These are phyloP conservation scores for Anguilla anguilla DNA, from an alignment of 2,797 vertebrate genomes.

Conservation along the genomic window DNA sequence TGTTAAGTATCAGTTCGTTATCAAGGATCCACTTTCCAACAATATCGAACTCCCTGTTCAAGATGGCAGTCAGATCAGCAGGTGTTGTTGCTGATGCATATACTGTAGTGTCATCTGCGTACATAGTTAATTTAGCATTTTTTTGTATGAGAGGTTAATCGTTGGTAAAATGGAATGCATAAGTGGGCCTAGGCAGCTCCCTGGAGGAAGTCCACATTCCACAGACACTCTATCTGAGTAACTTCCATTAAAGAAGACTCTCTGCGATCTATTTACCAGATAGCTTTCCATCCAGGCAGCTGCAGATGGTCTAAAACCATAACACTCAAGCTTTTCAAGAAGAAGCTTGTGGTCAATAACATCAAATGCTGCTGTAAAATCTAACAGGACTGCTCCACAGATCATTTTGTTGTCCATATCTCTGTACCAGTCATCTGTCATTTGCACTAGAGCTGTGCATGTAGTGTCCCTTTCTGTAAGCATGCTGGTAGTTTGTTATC, in stretches of 20 bases:
- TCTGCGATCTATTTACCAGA: conserved; percentile 2
- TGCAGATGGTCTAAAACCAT: not conserved
- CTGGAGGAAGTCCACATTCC: conserved; percentile 15
- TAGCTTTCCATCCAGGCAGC: not conserved
- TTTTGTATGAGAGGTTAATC: too few species aligned
- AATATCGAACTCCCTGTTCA: too few species aligned
- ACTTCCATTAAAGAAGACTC: conserved; percentile 16
- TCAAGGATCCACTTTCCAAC: conserved; percentile 8
- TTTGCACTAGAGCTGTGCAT: not conserved
- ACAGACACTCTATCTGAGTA: not conserved
- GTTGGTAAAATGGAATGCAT: not conserved
- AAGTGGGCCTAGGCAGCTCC: conserved; percentile 8
- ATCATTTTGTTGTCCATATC: too few species aligned
- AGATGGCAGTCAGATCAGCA: too few species aligned
- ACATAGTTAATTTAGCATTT: too few species aligned
- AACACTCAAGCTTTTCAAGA: not conserved
- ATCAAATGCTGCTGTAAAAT: not conserved
- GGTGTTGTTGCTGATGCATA: not conserved
- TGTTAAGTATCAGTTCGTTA: conserved; percentile 16
- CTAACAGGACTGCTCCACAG: not conserved
- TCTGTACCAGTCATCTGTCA: not conserved
- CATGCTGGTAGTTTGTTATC: conserved; percentile 12
- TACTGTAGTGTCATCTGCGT: too few species aligned
- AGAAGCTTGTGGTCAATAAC: not conserved
- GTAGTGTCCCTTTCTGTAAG: not conserved